A percentile compares a stretch with the other conserved stretches of the same genome.
Conservation (phyloP, 2,888 invertebrate species). For the Sphecodes monilicornis region DNA sequence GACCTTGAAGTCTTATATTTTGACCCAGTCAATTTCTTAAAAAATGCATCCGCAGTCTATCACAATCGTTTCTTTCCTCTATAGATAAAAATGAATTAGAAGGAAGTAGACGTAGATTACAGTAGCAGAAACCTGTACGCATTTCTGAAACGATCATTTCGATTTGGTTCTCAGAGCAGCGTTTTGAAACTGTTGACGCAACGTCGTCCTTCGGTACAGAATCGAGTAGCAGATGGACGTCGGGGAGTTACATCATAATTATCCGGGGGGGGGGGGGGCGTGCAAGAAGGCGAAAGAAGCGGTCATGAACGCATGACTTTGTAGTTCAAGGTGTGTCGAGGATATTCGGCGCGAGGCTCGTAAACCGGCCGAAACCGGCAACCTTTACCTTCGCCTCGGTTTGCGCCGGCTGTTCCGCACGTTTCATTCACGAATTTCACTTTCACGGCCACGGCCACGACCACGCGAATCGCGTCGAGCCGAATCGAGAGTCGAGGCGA, state of each 20-base stretch:
- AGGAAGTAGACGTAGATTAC: neutral
- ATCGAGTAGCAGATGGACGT: neutral
- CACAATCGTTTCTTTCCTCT: no score
- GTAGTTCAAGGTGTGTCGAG: neutral
- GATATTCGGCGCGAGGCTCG: conserved; percentile 44
- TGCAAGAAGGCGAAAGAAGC: neutral
- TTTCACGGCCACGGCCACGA: conserved; percentile 81
- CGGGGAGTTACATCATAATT: neutral
- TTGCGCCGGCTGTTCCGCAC: conserved; percentile 67
- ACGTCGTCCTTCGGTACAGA: neutral
- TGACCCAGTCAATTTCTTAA: no score
- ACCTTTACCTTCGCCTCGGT: conserved; percentile 72
- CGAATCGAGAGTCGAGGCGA: conserved; percentile 45
- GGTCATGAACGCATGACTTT: conserved; percentile 6
- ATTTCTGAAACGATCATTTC: neutral
- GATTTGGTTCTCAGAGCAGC: neutral
- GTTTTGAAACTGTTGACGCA: neutral
- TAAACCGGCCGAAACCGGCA: conserved; percentile 67
- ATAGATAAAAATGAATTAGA: no score
- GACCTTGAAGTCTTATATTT: no score
- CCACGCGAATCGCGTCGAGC: conserved; percentile 65
- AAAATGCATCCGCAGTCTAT: no score
- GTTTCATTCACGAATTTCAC: conserved; percentile 79
- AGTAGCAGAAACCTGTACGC: neutral
- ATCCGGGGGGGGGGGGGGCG: neutral